phyloP scores from a whole-genome alignment of 2,888 invertebrate genomes.

The Limenitis camilla region DNA sequence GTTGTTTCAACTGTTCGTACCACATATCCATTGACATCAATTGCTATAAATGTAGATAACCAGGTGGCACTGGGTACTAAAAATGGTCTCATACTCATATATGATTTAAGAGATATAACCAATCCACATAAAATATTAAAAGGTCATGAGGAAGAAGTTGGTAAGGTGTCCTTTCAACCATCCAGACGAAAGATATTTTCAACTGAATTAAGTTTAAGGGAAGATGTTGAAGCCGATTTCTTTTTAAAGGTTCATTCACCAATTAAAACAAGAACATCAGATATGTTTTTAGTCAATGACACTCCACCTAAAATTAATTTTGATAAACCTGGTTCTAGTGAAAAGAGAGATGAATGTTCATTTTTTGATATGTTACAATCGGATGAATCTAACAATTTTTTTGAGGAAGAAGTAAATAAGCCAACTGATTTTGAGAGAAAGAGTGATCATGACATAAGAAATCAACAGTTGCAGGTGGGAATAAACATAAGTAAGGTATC shows the following conservation, averaged over 20 bases:
- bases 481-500: slow-evolving; percentile 59
- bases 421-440: slow-evolving; percentile 44
- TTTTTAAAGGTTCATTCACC: slow-evolving; percentile 44
- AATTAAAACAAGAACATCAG: slow-evolving; percentile 45
- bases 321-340: slow-evolving; percentile 33
- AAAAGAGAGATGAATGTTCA: slow-evolving; percentile 55
- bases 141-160: slow-evolving; percentile 68
- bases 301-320: slow-evolving; percentile 45
- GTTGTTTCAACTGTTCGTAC: slow-evolving; percentile 61
- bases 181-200: slow-evolving; percentile 43
- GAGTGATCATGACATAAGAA: slow-evolving; percentile 45
- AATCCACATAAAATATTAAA: slow-evolving; percentile 60
- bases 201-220: slow-evolving; percentile 58
- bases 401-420: slow-evolving; percentile 46
- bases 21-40: slow-evolving; percentile 51
- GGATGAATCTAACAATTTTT: slow-evolving; percentile 50
- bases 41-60: slow-evolving; percentile 60
- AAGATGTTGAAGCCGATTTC: slow-evolving; percentile 47
- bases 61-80: slow-evolving; percentile 73
- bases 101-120: slow-evolving; percentile 71
- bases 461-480: slow-evolving; percentile 44
- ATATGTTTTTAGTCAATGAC: slow-evolving; percentile 57
- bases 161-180: slow-evolving; percentile 65
- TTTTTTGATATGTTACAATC: slow-evolving; percentile 63
- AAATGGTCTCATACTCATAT: slow-evolving; percentile 68